Conservation (phyloP, 2,113 vertebrate species). For the Pao palembangensis region DNA sequence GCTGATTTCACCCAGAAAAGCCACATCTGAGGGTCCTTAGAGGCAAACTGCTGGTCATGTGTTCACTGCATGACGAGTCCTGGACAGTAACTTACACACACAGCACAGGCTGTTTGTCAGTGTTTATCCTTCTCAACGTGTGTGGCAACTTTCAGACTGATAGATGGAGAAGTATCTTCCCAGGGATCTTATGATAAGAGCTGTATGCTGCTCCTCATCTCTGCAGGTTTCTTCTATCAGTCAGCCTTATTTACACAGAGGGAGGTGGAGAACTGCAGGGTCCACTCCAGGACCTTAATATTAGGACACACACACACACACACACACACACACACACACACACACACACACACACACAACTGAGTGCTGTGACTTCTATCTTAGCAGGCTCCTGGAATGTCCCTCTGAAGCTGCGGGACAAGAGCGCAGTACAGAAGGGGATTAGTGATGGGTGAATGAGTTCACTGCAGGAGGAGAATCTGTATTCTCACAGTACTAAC, state of each 20-base stretch:
- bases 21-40: slow-evolving; percentile 2
- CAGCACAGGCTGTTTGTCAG: too few species aligned
- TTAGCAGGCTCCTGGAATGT: slow-evolving; percentile 35
- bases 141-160: too few species aligned
- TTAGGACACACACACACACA: not conserved
- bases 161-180: not conserved
- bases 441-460: slow-evolving; percentile 5
- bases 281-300: too few species aligned
- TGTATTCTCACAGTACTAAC: slow-evolving; percentile 13
- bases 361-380: slow-evolving; percentile 27
- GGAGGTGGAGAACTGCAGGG: too few species aligned
- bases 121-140: too few species aligned
- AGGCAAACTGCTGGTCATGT: not conserved
- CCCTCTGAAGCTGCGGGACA: slow-evolving; percentile 23
- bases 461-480: slow-evolving; percentile 10
- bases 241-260: too few species aligned
- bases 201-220: too few species aligned
- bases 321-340: slow-evolving; percentile 10
- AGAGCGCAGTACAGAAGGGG: slow-evolving; percentile 1
- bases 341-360: slow-evolving; percentile 13
- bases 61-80: not conserved
- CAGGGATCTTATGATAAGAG: too few species aligned
- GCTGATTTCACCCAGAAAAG: slow-evolving; percentile 13
- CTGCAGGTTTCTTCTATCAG: too few species aligned
- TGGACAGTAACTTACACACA: too few species aligned